Base-by-base conservation (phyloP, 2,797 vertebrate species). In the Ispidina picta region DNA sequence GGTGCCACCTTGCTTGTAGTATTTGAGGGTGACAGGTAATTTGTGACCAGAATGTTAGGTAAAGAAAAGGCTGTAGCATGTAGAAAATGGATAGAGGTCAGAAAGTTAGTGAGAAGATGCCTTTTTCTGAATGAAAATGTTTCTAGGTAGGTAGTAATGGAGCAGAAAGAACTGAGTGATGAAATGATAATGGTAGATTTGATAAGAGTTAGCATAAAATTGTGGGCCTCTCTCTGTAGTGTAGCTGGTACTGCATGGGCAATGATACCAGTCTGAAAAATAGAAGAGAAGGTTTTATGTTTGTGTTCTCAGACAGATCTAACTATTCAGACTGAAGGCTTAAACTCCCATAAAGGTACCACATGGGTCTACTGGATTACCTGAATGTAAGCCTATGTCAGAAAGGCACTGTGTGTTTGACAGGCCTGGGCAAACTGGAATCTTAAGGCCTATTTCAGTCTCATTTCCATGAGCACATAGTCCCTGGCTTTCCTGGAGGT, bases 351-450 rank as follows among this genome's bases (percentile, higher is more conserved):
- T 87, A 90, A 65, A 95, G 93, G 92, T 95, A 96, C 90, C 91
- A 77, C 74, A 65, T 92, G 88, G 92, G 94, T 94, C 94, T 92
- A 89, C 92, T 89, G 91, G 95, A 92, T 96, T 96, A 95, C 92
- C 88, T 94, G 94, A 95, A 97, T 96, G 94, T 89, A 93, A 93
- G 74, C 92, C 91, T 96, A 29, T 59, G 83, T 94, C 92, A 87
- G 95, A 86, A 92, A 87, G 93, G 95, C 93, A 93, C 90, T 95
- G 90, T 75, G 80, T 92, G 90, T 92, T 95, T 92, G 74, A 76
- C 72, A 96, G 96, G 94, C 87, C 96, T 96, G 92, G 94, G 94
- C 90, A 96, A 92, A 96, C 88, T 60, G 84, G 94, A 96, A 95
- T 82, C 80, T 76, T 81, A 63, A 88, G 89, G 94, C 83, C 70